Evolutionary conservation across 2,797 vertebrate genomes (phyloP), one percentile per base, ranked within the genome.

Genomic region (Schizothorax lantsangensis): DNA sequence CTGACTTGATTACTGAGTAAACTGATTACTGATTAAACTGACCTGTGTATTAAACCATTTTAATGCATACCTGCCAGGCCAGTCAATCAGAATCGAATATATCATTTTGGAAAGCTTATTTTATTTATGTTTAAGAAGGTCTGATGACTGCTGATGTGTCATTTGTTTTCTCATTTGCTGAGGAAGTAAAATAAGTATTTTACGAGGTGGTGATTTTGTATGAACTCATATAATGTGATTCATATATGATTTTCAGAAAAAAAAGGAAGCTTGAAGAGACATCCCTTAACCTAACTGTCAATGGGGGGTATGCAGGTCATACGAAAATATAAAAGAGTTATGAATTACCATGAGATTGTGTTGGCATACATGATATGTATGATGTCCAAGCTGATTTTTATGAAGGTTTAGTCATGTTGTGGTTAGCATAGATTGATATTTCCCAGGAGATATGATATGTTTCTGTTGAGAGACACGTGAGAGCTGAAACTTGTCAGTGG

Each of bases 391-490:
- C 30, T 47, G 43, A 47, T 47, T 45, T 57, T 47, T 71, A 26
- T 38, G 26, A 83, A 38, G 49, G 26, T 64, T 54, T 21, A 43
- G 2, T 79, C 23, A 68, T 33, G 23, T 80, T 84, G 77, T 43
- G 36, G 6, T 73, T n/a, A 73, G 71, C 36, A 54, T 33, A 30
- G 54, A 33, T 66, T 59, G 8, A 64, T 66, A 49, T 66, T 33
- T 47, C 54, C 40, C 33, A 33, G 52, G 69, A 52, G 49, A 81
- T 21, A 75, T 45, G 57, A 54, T 43, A 68, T 66, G 9, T 40
- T 23, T 79, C 49, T 75, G 36, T 40, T 84, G 21, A 43, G 69
- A 74, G 57, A 75, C 38, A 54, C 43, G 33, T 57, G 11, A 84
- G 69, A 30, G 6, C 26, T 72, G 36, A 72, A 83, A 40, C 49